Evolutionary conservation across 2,888 invertebrate genomes (phyloP), one percentile per base, ranked within the genome.

Genomic region (Drosophila melanosoma): DNA sequence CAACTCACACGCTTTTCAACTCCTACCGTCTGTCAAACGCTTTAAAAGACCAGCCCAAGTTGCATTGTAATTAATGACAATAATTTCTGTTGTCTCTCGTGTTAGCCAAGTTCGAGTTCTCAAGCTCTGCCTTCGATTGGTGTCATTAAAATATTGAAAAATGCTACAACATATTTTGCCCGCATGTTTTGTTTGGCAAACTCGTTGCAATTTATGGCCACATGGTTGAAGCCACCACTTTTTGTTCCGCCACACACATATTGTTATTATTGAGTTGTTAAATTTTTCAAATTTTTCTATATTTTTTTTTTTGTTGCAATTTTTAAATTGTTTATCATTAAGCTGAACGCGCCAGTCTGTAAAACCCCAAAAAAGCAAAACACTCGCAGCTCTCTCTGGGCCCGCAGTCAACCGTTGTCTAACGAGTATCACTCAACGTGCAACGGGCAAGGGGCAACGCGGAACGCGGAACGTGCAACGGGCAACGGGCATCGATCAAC

Each of bases 11-110:
- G 87, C 74, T 80, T 80, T 86, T 69, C 53, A 81, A 89, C 86
- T 90, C 86, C 86, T 90, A 86, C 86, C 89, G 86, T 86, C 79
- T 90, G 86, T 87, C 86, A 86, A 90, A 80, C 76, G 84, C 90
- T 74, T 87, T 84, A 90, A 74, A 74, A 89, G 71, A 75, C 90
- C 73, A 70, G 82, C 82, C 69, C 82, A 71, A 66, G 85, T 65
- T 38, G 52, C 76, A 82, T 84, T 87, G 79, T 90, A 89, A 87
- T 89, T 87, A 87, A 90, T 89, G 87, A 82, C 90, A 90, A 89
- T 90, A 87, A 85, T 89, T 89, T 87, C 77, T 81, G 88, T 75
- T 89, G 81, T 90, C 89, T 89, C 90, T 82, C 74, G 72, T 74
- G 70, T 73, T 70, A 60, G 73, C 23, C 60, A 23, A 57, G 67